Evolutionary conservation across 2,888 invertebrate genomes (phyloP), one percentile per base, ranked within the genome.

Genomic region (Cosmopolites sordidus): DNA sequence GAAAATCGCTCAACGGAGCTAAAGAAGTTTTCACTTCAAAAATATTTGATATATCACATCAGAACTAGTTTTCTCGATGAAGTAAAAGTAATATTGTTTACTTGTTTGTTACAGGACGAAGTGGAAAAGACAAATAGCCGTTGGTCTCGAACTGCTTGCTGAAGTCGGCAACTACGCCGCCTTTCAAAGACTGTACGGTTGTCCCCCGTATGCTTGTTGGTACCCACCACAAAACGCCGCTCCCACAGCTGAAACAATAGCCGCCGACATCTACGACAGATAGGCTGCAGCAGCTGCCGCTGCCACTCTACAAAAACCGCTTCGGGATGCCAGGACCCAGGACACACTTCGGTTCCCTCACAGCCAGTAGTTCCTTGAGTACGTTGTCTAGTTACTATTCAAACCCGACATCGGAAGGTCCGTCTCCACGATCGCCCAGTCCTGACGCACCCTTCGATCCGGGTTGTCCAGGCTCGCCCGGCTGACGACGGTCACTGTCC

Each of bases 101-200:
- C 54, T 57, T 57, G 58, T 62, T 73, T 65, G 63, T 79, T 78
- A 17, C 83, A 93, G 94, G 75, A 98, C 98, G 73, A 98, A 98
- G 79, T 99, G 98, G 98, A 98, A 98, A 76, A 84, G 98, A 1
- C 98, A 98, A 75, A 96, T 98, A 12, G 95, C 98, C 0, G 98
- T 98, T 1, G 97, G 98, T 0, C 76, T 97, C 63, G 99, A 99
- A 73, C 83, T 99, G 37, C 78, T 99, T 51, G 94, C 96, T 1
- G 99, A 99, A 74, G 95, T 97, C 0, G 95, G 95, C 6, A 98
- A 97, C 78, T 94, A 93, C 76, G 96, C 96, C 1, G 98, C 98
- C 12, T 92, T 99, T 69, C 97, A 97, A 77, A 83, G 97, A 58
- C 79, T 98, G 59, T 93, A 92, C 76, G 90, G 90, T 8, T 83